These are phyloP conservation scores for Ammodytes marinus DNA, from an alignment of 2,113 vertebrate genomes.

Conservation along the genomic window DNA sequence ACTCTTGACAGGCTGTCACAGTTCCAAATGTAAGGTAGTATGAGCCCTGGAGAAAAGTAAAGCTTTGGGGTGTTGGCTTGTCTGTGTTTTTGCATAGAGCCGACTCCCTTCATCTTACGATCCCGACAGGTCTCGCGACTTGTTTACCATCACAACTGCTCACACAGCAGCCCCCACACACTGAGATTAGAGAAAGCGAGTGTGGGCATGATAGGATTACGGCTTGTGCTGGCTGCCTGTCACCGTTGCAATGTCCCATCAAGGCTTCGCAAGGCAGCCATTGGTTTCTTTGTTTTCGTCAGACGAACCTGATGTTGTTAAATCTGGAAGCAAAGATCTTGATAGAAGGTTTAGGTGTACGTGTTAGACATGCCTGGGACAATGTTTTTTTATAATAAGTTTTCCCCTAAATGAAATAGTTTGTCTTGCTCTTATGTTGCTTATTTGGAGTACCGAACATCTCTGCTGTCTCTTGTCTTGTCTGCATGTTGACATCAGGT, in stretches of 20 bases:
- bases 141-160: slow-evolving; percentile 67
- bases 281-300: not conserved
- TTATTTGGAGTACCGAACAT: not conserved
- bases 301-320: not conserved
- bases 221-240: slow-evolving; percentile 31
- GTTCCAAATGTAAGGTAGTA: not conserved
- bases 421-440: not conserved
- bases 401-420: not conserved
- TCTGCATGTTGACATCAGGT: not conserved
- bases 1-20: slow-evolving; percentile 7
- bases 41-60: not conserved
- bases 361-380: not conserved
- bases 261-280: not conserved
- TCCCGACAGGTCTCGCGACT: slow-evolving; percentile 19
- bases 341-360: not conserved
- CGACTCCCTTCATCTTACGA: not conserved
- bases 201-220: slow-evolving; percentile 69
- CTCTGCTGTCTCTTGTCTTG: not conserved
- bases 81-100: not conserved
- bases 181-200: slow-evolving; percentile 60
- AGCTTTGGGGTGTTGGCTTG: not conserved
- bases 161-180: slow-evolving; percentile 36
- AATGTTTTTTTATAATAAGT: not conserved
- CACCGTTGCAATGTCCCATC: slow-evolving; percentile 11
- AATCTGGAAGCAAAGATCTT: slow-evolving; percentile 8